A percentile compares a stretch with the other conserved stretches of the same genome.
These are phyloP conservation scores for Stictonetta naevosa DNA, from an alignment of 2,113 vertebrate genomes.

Conservation along the genomic window DNA sequence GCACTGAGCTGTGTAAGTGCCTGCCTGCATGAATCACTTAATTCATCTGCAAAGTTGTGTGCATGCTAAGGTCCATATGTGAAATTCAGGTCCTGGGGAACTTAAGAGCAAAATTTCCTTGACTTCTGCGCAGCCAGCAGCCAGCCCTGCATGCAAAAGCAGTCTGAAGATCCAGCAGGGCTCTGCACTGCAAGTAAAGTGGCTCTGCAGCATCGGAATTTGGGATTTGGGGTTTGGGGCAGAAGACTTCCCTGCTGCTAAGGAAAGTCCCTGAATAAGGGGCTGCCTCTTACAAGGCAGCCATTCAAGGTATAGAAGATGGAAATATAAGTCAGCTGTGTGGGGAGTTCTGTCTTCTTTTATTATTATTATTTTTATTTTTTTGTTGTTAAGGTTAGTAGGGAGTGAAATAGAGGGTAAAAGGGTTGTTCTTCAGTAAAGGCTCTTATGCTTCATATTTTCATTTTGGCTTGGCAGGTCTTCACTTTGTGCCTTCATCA, in stretches of 20 bases:
- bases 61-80: background rate
- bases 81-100: background rate
- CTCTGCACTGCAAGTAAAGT: background rate
- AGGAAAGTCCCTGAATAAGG: rapidly evolving
- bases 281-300: background rate
- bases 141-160: rapidly evolving
- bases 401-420: background rate
- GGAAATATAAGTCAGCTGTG: background rate
- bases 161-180: background rate
- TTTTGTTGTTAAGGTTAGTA: background rate
- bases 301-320: background rate
- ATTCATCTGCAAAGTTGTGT: background rate
- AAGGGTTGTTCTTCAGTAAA: background rate
- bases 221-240: background rate
- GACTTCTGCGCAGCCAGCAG: rapidly evolving
- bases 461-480: background rate
- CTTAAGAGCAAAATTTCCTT: background rate
- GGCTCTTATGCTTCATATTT: background rate
- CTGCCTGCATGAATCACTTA: rapidly evolving
- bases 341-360: background rate
- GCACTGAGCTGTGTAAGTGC: background rate
- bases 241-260: rapidly evolving
- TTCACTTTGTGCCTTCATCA: background rate
- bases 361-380: too few relatives aligned
- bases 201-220: background rate